A percentile compares a stretch with the other conserved stretches of the same genome.
These are phyloP conservation scores for Stegodyphus dumicola DNA, from an alignment of 1,140 invertebrate species.

Conservation along the genomic window DNA sequence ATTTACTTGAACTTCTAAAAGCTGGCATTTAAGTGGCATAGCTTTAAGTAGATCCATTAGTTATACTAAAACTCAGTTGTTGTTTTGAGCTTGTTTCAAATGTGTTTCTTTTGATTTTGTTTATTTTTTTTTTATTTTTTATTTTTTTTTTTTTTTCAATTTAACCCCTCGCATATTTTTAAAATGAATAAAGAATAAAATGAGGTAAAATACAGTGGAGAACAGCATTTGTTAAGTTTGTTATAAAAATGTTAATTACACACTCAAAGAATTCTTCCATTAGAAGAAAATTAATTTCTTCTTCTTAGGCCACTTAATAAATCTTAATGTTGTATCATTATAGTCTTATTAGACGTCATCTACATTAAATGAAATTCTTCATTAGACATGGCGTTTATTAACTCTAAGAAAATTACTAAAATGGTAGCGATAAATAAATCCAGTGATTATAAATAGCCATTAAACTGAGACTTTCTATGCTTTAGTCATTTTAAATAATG, in stretches of 20 bases:
- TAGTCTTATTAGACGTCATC: conserved; percentile 15
- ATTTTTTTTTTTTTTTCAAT: neutral
- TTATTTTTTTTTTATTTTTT: neutral
- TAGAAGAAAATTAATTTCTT: conserved; percentile 28
- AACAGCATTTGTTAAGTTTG: conserved; percentile 26
- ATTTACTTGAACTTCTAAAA: neutral
- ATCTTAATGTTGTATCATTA: conserved; percentile 30
- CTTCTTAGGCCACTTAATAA: conserved; percentile 13
- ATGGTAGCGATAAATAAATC: too few relatives aligned
- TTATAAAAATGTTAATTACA: conserved; percentile 13
- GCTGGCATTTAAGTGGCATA: neutral
- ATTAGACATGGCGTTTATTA: too few relatives aligned
- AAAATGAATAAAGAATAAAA: too few relatives aligned
- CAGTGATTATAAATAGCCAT: too few relatives aligned
- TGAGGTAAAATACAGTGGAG: conserved; percentile 2
- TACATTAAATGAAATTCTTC: conserved; percentile 4
- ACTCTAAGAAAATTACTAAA: too few relatives aligned
- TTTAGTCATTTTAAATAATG: too few relatives aligned
- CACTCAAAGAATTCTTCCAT: conserved; percentile 8
- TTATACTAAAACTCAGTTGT: neutral
- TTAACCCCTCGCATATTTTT: too few relatives aligned
- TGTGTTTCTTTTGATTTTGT: neutral
- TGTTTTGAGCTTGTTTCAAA: too few relatives aligned
- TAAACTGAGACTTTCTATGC: too few relatives aligned
- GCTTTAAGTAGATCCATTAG: conserved; percentile 6